These are phyloP conservation scores for Scaptodrosophila latifasciaeformis DNA, from an alignment of 2,888 invertebrate species.

Conservation along the genomic window DNA sequence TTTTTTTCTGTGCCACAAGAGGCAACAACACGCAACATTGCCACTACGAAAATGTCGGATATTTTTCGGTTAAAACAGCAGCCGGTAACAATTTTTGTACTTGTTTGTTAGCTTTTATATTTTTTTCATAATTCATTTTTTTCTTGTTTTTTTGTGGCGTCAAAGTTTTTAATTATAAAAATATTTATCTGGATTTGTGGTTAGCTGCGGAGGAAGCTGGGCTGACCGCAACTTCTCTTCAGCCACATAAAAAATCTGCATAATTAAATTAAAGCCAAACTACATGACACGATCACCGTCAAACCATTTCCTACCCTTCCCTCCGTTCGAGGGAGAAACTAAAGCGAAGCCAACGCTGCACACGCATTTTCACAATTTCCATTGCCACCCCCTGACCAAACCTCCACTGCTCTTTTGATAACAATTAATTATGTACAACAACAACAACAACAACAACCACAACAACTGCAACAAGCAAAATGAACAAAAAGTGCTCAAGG, in stretches of 20 bases:
- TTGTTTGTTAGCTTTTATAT: too few relatives aligned
- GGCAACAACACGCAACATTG: too few relatives aligned
- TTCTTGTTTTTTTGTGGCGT: slow-evolving; percentile 4
- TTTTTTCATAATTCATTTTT: too few relatives aligned
- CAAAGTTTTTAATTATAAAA: slow-evolving; percentile 34
- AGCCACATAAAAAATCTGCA: slow-evolving; percentile 31
- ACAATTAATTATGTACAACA: slow-evolving; percentile 46
- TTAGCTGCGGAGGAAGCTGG: too few relatives aligned
- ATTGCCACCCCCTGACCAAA: slow-evolving; percentile 1
- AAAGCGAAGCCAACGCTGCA: slow-evolving; percentile 15
- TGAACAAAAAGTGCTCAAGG: slow-evolving; percentile 2
- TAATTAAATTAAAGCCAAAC: slow-evolving; percentile 35
- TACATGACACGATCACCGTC: slow-evolving; percentile 25
- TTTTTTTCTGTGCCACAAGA: slow-evolving; percentile 13
- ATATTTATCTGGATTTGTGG: slow-evolving; percentile 22
- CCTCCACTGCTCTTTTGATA: slow-evolving; percentile 46
- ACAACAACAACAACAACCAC: slow-evolving; percentile 6
- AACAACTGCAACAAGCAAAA: slow-evolving; percentile 3
- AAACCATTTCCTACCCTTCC: too few relatives aligned
- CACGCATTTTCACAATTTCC: slow-evolving; percentile 2
- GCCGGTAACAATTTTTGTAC: too few relatives aligned
- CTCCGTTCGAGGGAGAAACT: too few relatives aligned
- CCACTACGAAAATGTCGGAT: too few relatives aligned
- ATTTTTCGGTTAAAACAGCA: too few relatives aligned
- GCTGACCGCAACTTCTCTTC: not conserved